Conservation (phyloP, 2,888 invertebrate species). For the Muschampia plurimacula region DNA sequence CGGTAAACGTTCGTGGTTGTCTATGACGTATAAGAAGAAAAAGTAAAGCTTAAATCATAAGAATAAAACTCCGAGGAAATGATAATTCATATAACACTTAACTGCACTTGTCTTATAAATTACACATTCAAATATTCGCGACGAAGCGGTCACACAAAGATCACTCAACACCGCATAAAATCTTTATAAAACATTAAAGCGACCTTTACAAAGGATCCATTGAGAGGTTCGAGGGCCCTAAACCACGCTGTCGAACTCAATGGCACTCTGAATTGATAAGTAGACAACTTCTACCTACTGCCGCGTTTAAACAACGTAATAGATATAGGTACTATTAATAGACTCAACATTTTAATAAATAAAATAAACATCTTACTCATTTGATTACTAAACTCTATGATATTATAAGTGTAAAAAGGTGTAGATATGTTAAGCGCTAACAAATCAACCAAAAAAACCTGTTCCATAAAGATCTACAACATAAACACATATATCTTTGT, state of each 20-base stretch:
- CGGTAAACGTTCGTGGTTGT: too few relatives aligned
- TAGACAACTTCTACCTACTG: slow-evolving; percentile 52
- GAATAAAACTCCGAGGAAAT: too few relatives aligned
- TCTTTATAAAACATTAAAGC: slow-evolving; percentile 61
- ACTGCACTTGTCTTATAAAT: background rate
- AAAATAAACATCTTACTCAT: background rate
- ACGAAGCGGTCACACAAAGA: slow-evolving; percentile 28
- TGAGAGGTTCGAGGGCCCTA: slow-evolving; percentile 64
- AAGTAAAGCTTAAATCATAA: too few relatives aligned
- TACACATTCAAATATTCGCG: slow-evolving; percentile 18
- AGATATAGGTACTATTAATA: background rate
- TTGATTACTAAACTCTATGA: too few relatives aligned
- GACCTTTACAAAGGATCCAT: slow-evolving; percentile 64
- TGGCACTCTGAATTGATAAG: slow-evolving; percentile 67
- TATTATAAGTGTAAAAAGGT: too few relatives aligned
- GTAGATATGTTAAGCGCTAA: too few relatives aligned
- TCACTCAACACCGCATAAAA: slow-evolving; percentile 52
- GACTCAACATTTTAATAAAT: too few relatives aligned
- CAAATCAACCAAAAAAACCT: too few relatives aligned
- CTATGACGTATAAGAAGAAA: too few relatives aligned
- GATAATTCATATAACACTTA: background rate
- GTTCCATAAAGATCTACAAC: too few relatives aligned
- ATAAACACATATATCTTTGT: too few relatives aligned
- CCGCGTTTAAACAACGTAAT: slow-evolving; percentile 24
- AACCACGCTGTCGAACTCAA: slow-evolving; percentile 66